phyloP scores from a whole-genome alignment of 2,797 vertebrate genomes.

The Melopsittacus undulatus region DNA sequence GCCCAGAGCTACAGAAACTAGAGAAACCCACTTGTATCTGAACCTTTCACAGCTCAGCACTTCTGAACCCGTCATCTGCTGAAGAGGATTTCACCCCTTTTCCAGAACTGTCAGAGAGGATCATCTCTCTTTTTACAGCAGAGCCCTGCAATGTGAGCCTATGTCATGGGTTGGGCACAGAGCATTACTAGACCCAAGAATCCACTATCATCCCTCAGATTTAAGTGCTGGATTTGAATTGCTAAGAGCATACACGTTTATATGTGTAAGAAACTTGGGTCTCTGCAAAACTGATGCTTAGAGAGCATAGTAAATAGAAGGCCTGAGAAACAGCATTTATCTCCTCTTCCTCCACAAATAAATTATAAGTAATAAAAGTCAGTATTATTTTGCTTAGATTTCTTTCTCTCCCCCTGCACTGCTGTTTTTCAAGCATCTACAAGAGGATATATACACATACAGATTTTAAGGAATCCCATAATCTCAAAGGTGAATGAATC shows the following conservation, averaged over 20 bases:
- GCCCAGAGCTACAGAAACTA: neutral
- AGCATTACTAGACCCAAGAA: fast-evolving
- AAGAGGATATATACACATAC: neutral
- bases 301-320: neutral
- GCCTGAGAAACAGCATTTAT: neutral
- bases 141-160: neutral
- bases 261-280: fast-evolving
- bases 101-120: neutral
- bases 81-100: neutral
- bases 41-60: neutral
- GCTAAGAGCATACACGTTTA: neutral
- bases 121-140: neutral
- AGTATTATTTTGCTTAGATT: neutral
- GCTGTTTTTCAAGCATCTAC: neutral
- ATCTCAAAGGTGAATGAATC: neutral
- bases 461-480: neutral
- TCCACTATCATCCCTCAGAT: neutral
- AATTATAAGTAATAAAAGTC: neutral
- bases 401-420: neutral
- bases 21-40: neutral
- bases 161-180: neutral
- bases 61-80: neutral
- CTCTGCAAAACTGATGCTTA: neutral
- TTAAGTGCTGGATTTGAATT: neutral
- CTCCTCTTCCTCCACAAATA: neutral